These are phyloP conservation scores for Actinostola sp. DNA, from an alignment of 92 coral and sea anemone species.

Conservation along the genomic window DNA sequence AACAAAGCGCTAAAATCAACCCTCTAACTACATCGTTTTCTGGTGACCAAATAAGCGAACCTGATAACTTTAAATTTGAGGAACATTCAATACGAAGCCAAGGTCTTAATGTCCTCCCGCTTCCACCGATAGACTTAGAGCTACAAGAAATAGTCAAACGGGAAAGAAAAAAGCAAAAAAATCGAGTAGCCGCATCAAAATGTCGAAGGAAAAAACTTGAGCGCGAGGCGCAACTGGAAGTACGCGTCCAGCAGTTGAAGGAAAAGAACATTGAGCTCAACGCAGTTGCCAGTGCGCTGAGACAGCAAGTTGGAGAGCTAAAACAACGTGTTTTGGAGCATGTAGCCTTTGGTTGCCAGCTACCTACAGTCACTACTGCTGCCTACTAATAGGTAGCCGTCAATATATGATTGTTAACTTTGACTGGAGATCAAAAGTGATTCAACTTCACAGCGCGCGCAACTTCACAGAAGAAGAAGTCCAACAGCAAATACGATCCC, in stretches of 20 bases:
- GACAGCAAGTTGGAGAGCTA: constrained; percentile 86
- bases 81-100: constrained; percentile 46
- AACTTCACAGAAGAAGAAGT: too few relatives aligned
- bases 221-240: constrained; percentile 97
- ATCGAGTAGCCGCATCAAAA: constrained; percentile 97
- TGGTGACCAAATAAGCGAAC: constrained; percentile 9
- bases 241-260: constrained; percentile 86
- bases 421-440: too few relatives aligned
- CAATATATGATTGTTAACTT: neutral
- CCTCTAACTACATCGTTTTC: neutral
- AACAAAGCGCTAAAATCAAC: constrained; percentile 11
- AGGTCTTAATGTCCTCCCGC: constrained; percentile 56
- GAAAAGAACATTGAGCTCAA: constrained; percentile 94
- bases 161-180: constrained; percentile 94
- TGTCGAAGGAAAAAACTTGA: constrained; percentile 96
- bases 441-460: too few relatives aligned
- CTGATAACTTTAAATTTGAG: constrained; percentile 46
- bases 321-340: constrained; percentile 96
- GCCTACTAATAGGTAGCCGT: constrained; percentile 46
- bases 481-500: neutral
- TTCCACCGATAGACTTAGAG: constrained; percentile 93
- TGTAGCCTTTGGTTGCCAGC: constrained; percentile 93
- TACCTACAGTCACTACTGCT: constrained; percentile 75
- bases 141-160: constrained; percentile 96
- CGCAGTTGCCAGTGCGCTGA: constrained; percentile 85